Base-by-base conservation (phyloP, 2,113 vertebrate species). In the Axis porcinus region DNA sequence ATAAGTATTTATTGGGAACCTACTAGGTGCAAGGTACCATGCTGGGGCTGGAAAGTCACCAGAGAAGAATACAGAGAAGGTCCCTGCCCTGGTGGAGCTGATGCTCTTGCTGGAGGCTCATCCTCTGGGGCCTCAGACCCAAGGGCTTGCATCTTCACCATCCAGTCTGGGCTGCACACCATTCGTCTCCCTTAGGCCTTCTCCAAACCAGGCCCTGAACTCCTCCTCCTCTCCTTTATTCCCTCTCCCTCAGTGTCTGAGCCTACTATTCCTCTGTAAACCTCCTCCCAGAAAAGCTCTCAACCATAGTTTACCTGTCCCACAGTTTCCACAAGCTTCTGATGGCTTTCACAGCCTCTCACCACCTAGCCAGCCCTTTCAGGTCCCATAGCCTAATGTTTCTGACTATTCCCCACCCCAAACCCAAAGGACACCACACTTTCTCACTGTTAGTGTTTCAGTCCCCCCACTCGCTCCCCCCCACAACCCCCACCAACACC, bases 401-500 rank as follows among this genome's bases (percentile, higher is more conserved):
- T 83, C 74, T 88, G 74, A 27, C 74, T 87, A 45, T 13, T 15
- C 9, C 25, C 21, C 30, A 11, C 40, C 19, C 21, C 9, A 14
- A 16, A 86, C 28, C 15, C 43, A 14, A 6, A 7, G 0, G 6
- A 62, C 11, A 54, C 45, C 19, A n/a, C 8, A 27, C 15, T 40
- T 13, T 10, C 45, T 54, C 30, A 1, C 1, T 52, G 30, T 45
- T 27, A 25, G 33, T 33, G 36, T 27, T 28, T 43, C 36, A 45
- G 33, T 33, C 40, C 52, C 50, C 64, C 10, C 11, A 25, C 50
- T 54, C 0, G 6, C 86, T 19, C 30, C 0, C 50, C 28, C 12
- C 28, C 30, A 6, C 5, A 15, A 2, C 19, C n/a, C n/a, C 8
- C 0, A 0, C 14, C 7, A 15, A 83, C 6, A 74, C 62, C 25